Evolutionary conservation across 2,888 invertebrate species (phyloP).

Genomic region (Eristalis arbustorum): DNA sequence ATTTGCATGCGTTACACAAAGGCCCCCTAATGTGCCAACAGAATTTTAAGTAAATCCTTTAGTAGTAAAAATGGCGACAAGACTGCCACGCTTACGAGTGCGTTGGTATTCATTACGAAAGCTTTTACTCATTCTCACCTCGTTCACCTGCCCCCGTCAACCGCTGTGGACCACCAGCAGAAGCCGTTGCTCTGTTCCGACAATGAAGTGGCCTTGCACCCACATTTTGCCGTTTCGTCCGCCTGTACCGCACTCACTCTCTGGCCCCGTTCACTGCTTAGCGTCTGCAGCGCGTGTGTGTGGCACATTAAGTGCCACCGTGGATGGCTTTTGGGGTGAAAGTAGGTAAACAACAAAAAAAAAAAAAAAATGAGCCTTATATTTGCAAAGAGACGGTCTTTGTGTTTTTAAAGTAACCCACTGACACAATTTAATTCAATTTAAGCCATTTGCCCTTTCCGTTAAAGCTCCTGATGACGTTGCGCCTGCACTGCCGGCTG

Average conservation of each 20-base stretch:
- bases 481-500: constrained; percentile 4
- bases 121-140: constrained; percentile 68
- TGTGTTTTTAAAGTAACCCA: constrained; percentile 59
- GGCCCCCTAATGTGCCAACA: constrained; percentile 40
- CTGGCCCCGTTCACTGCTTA: not conserved
- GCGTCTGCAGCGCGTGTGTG: constrained; percentile 60
- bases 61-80: constrained; percentile 51
- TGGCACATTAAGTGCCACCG: constrained; percentile 30
- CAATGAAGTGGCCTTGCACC: constrained; percentile 40
- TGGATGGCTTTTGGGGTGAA: not conserved
- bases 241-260: not conserved
- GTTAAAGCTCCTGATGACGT: constrained; percentile 46
- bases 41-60: constrained; percentile 55
- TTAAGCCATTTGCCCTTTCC: constrained; percentile 61
- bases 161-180: too few species aligned
- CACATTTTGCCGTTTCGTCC: constrained; percentile 13
- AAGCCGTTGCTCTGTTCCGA: constrained; percentile 10
- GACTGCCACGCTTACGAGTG: constrained; percentile 48
- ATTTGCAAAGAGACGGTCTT: constrained; percentile 32
- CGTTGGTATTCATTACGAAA: constrained; percentile 65
- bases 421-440: constrained; percentile 70
- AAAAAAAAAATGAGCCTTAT: constrained; percentile 29
- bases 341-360: constrained; percentile 30
- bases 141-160: constrained; percentile 21
- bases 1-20: constrained; percentile 35